phyloP scores from a whole-genome alignment of 92 coral and sea anemone genomes.

The Parazoanthus swiftii region DNA sequence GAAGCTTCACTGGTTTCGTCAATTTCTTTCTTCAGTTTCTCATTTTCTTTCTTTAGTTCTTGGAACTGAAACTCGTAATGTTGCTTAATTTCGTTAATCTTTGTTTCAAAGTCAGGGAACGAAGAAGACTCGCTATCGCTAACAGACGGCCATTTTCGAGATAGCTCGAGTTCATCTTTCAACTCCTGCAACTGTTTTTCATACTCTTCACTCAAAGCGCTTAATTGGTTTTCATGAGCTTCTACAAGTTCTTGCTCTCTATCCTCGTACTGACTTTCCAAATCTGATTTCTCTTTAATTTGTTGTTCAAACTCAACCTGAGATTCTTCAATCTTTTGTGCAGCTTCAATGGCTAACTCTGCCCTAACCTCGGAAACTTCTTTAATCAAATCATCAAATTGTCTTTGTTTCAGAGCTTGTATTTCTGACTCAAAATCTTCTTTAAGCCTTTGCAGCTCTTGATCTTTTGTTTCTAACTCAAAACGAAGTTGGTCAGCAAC shows the following conservation, averaged over 20 bases:
- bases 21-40: conserved; percentile 15
- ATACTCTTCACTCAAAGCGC: conserved; percentile 71
- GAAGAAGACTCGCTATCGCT: conserved; percentile 36
- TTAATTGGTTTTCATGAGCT: conserved; percentile 70
- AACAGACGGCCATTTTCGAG: conserved; percentile 63
- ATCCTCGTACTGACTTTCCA: conserved; percentile 59
- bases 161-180: conserved; percentile 70
- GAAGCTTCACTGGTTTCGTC: conserved; percentile 7
- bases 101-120: conserved; percentile 63
- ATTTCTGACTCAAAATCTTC: conserved; percentile 67
- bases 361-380: conserved; percentile 93
- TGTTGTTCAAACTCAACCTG: conserved; percentile 67
- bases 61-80: conserved; percentile 74
- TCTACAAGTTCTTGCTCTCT: conserved; percentile 65
- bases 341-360: conserved; percentile 93
- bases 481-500: conserved; percentile 64
- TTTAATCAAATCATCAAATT: conserved; percentile 77
- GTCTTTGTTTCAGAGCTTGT: conserved; percentile 65
- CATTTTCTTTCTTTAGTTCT: conserved; percentile 41
- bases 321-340: conserved; percentile 85
- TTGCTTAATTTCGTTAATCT: conserved; percentile 70
- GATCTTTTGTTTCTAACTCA: conserved; percentile 64
- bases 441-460: conserved; percentile 61
- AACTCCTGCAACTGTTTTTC: conserved; percentile 77
- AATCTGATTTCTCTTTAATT: conserved; percentile 52